A percentile compares a stretch with the other conserved stretches of the same genome.
Conservation (phyloP, 2,888 invertebrate species). For the Boloria selene region DNA sequence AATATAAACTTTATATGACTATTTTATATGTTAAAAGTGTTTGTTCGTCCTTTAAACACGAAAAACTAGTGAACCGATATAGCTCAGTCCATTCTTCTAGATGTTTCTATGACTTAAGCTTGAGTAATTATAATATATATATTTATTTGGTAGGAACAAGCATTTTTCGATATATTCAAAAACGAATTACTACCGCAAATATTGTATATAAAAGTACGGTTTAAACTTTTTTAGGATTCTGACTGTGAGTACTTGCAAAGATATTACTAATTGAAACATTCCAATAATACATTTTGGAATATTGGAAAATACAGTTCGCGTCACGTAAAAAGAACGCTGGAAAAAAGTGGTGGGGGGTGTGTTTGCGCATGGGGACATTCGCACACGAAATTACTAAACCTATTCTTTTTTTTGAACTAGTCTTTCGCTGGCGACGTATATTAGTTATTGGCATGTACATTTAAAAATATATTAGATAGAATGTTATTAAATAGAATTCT, state of each 20-base stretch:
- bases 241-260: not conserved
- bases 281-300: not conserved
- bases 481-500: no score
- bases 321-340: no score
- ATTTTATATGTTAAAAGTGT: conserved; percentile 14
- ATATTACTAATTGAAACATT: not conserved
- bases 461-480: no score
- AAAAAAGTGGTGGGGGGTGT: no score
- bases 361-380: no score
- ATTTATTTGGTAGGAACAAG: conserved; percentile 9
- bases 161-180: conserved; percentile 13
- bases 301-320: no score
- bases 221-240: no score
- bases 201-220: not conserved
- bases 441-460: no score
- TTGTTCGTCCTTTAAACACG: conserved; percentile 9
- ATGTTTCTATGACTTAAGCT: not conserved
- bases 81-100: conserved; percentile 6
- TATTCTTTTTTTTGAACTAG: no score
- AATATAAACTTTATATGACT: conserved; percentile 23
- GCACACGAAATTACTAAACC: no score
- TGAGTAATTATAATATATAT: conserved; percentile 7
- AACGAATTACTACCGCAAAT: not conserved
- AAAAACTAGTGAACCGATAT: conserved; percentile 3
- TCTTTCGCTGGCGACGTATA: no score